These are phyloP conservation scores for Serilophus lunatus DNA, from an alignment of 2,113 vertebrate genomes.

Conservation along the genomic window DNA sequence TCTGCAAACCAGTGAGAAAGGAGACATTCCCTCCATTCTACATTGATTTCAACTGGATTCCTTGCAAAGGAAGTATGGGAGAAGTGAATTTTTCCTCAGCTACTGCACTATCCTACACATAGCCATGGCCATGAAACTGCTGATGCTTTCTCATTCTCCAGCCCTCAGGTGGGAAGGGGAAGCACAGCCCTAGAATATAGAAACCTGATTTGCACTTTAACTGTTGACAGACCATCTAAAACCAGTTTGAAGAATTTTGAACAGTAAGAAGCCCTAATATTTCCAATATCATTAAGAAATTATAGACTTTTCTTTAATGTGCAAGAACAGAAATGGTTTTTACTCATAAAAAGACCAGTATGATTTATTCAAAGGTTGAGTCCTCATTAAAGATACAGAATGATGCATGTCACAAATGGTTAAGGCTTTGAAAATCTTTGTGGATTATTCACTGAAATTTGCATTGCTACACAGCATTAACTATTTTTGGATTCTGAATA, in stretches of 20 bases:
- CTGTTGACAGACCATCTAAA: not conserved
- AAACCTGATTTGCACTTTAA: not conserved
- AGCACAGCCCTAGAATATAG: not conserved
- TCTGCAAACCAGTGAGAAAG: not conserved
- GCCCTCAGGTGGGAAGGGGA: not conserved
- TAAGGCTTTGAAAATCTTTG: slow-evolving; percentile 58
- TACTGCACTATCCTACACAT: not conserved
- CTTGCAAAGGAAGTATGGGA: not conserved
- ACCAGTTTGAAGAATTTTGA: not conserved
- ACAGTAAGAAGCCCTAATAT: not conserved
- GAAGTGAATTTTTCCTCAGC: not conserved
- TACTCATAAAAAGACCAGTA: not conserved
- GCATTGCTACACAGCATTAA: slow-evolving; percentile 44
- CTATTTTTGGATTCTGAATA: slow-evolving; percentile 64
- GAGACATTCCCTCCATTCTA: not conserved
- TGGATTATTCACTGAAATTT: slow-evolving; percentile 60
- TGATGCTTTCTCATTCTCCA: not conserved
- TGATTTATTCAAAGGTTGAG: slow-evolving; percentile 15
- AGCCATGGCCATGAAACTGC: not conserved
- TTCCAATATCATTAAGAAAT: not conserved
- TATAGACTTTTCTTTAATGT: not conserved
- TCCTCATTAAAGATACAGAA: slow-evolving; percentile 17
- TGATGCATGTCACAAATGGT: slow-evolving; percentile 28
- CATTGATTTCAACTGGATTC: not conserved
- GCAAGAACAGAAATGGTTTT: not conserved